A percentile compares a stretch with the other conserved stretches of the same genome.
Conservation (phyloP, 1,140 invertebrate species). For the Argopecten irradians region DNA sequence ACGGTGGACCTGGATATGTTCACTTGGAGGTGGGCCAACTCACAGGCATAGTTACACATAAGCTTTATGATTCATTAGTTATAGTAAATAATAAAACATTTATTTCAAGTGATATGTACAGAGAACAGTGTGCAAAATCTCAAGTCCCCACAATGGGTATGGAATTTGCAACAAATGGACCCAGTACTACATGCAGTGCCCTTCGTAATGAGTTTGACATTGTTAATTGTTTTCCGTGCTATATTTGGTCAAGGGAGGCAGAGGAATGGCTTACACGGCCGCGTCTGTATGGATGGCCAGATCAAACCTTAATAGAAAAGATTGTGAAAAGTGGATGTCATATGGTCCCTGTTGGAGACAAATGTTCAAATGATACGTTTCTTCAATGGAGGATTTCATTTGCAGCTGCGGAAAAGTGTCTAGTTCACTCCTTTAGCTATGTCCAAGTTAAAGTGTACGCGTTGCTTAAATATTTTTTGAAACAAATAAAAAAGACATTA, state of each 20-base stretch:
- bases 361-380: background rate
- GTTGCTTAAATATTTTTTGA: background rate
- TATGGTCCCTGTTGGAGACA: conserved; percentile 33
- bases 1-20: background rate
- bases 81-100: background rate
- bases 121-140: background rate
- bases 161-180: background rate
- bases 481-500: conserved; percentile 30
- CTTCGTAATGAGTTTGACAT: background rate
- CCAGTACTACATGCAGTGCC: background rate
- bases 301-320: conserved; percentile 30
- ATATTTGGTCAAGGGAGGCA: conserved; percentile 29
- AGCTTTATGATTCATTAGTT: background rate
- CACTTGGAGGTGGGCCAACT: background rate
- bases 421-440: background rate
- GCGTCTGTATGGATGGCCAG: conserved; percentile 35
- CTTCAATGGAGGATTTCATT: background rate
- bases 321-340: conserved; percentile 30
- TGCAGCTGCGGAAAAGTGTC: background rate
- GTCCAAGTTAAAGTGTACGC: background rate
- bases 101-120: background rate
- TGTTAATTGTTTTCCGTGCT: background rate
- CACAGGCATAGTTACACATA: background rate
- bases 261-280: conserved; percentile 35
- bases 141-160: background rate